Evolutionary conservation across 2,113 vertebrate genomes (phyloP), one percentile per base, ranked within the genome.

Genomic region (Fregata magnificens): DNA sequence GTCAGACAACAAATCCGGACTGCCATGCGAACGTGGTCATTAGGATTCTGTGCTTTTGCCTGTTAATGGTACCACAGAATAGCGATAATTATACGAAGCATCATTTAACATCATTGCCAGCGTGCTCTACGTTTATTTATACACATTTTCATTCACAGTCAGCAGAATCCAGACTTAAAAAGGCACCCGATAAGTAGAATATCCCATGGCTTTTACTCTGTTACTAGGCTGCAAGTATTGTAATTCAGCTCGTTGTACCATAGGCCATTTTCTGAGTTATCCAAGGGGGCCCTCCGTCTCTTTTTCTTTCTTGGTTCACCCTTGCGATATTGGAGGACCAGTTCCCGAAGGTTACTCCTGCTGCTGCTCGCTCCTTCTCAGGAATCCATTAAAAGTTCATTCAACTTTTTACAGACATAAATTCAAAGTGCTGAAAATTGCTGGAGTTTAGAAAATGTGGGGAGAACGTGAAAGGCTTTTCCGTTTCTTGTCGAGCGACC

Each of bases 41-140:
- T 97, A 94, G 82, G 96, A 97, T 97, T 97, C 97, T 96, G 93
- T 82, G 86, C 67, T 49, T 95, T 94, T 84, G 56, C 67, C 67
- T 96, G 97, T 94, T 98, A 97, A 97, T 95, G 97, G 95, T 89
- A 82, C 87, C 52, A 49, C 77, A 82, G 97, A 98, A 95, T 88
- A 92, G 97, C 2, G 86, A 96, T 98, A 97, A 98, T 98, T 97
- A 97, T 73, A 96, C 5, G n/a, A 96, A 94, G 97, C 97, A 90
- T 97, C 97, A 93, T 98, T 98, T 97, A 97, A 88, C 97, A 97
- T 97, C 97, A 95, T 95, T 93, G 86, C 94, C 79, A 82, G 93
- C 17, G 52, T 94, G 90, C 96, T 97, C 97, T 94, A 45, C 82
- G 40, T 96, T 97, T 97, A 94, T 97, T 97, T 98, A 96, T 95